Conservation (phyloP, 2,113 vertebrate species). For the Fregata magnificens region DNA sequence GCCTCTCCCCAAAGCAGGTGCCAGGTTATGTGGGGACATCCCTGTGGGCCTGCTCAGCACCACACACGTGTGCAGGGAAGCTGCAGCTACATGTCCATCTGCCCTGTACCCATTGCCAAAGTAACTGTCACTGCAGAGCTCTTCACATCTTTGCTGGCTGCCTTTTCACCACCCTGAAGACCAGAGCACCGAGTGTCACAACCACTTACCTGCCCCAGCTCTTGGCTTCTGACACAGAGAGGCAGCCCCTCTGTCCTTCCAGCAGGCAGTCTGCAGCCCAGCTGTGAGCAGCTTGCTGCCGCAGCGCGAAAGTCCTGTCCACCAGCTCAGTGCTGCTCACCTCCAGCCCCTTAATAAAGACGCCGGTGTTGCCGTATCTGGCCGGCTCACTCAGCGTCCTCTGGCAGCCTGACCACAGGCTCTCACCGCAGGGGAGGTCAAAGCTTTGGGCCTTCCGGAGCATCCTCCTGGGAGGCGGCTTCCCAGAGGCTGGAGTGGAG, state of each 20-base stretch:
- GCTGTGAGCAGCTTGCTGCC: constrained; percentile 33
- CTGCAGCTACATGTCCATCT: neutral
- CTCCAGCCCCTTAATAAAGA: constrained; percentile 82
- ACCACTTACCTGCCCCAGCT: constrained; percentile 77
- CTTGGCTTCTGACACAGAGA: constrained; percentile 9
- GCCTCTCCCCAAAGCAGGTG: neutral
- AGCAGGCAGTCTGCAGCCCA: constrained; percentile 50
- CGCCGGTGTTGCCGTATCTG: constrained; percentile 71
- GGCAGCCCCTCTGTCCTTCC: constrained; percentile 58
- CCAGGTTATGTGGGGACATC: neutral
- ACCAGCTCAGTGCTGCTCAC: constrained; percentile 77
- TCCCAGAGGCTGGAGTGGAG: neutral
- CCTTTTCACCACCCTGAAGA: neutral
- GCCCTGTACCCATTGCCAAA: neutral
- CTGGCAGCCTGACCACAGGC: constrained; percentile 70
- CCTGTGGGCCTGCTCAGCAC: neutral
- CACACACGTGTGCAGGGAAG: neutral
- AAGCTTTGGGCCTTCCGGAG: constrained; percentile 83
- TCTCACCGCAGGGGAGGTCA: constrained; percentile 71
- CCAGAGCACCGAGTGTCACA: rapidly evolving
- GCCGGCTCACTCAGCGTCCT: constrained; percentile 71
- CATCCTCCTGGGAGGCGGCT: constrained; percentile 43
- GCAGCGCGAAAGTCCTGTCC: constrained; percentile 45
- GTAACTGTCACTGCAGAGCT: neutral
- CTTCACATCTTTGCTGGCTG: neutral